These are phyloP conservation scores for Taenioides sp. DNA, from an alignment of 2,797 vertebrate genomes.

Conservation along the genomic window DNA sequence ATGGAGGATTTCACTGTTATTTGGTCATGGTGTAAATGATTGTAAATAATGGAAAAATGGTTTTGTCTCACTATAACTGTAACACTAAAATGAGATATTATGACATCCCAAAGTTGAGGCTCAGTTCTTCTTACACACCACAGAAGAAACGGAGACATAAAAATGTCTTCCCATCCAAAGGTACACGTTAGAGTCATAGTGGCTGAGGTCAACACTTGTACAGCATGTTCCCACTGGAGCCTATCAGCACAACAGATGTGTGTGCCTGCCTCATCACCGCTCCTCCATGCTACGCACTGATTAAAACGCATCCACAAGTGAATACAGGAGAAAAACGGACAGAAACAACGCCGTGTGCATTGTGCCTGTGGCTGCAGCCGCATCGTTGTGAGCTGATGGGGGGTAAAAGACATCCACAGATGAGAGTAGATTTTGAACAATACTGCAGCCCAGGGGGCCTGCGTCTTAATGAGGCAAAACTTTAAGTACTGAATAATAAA, in stretches of 20 bases:
- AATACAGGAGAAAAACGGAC: slow-evolving; percentile 68
- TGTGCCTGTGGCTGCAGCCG: slow-evolving; percentile 86
- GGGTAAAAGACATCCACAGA: slow-evolving; percentile 93
- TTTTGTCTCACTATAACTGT: too few species aligned
- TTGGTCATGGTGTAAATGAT: too few species aligned
- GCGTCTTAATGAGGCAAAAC: slow-evolving; percentile 99
- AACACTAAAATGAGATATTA: too few species aligned
- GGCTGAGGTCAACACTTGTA: slow-evolving; percentile 53
- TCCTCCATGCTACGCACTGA: slow-evolving; percentile 65
- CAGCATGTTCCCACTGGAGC: slow-evolving; percentile 24
- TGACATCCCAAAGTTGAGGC: too few species aligned
- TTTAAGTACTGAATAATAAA: slow-evolving; percentile 99
- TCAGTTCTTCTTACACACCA: too few species aligned
- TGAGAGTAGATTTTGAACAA: slow-evolving; percentile 98
- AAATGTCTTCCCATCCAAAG: background rate
- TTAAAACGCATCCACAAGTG: slow-evolving; percentile 74
- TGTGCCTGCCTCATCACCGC: slow-evolving; percentile 61
- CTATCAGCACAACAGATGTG: slow-evolving; percentile 52
- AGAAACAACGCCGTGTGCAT: slow-evolving; percentile 72
- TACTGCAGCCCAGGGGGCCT: slow-evolving; percentile 91
- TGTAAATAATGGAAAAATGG: too few species aligned
- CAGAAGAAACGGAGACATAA: background rate
- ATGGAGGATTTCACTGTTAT: too few species aligned
- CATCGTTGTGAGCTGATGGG: slow-evolving; percentile 86
- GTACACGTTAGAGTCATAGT: slow-evolving; percentile 18